A percentile compares a stretch with the other conserved stretches of the same genome.
phyloP scores from a whole-genome alignment of 1,140 invertebrate species.

The Lasaia peninsularis region DNA sequence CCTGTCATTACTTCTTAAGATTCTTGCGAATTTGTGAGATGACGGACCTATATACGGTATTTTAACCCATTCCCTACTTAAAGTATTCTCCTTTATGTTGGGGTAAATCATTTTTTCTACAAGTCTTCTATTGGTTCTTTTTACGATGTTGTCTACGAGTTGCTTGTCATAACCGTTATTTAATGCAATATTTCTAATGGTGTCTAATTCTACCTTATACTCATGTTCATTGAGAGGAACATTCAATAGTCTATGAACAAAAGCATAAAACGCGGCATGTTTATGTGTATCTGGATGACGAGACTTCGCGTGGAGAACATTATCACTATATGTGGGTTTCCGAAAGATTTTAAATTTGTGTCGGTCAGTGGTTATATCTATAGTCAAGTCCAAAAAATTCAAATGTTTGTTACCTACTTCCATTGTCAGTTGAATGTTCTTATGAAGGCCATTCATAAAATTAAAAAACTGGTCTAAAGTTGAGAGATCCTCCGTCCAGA shows the following conservation, averaged over 20 bases:
- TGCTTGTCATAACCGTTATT: too few species aligned
- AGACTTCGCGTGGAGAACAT: background rate
- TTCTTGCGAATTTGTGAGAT: background rate
- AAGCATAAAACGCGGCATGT: too few species aligned
- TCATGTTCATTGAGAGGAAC: too few species aligned
- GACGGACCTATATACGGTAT: background rate
- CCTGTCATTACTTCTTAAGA: background rate
- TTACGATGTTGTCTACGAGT: too few species aligned
- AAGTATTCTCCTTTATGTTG: background rate
- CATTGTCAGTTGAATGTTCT: background rate
- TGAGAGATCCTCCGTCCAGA: background rate
- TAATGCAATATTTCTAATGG: too few species aligned
- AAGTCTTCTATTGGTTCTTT: too few species aligned
- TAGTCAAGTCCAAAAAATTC: background rate
- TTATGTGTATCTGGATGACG: background rate
- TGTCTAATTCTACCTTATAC: too few species aligned
- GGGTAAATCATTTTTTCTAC: background rate
- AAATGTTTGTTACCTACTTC: background rate
- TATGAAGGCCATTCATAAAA: background rate
- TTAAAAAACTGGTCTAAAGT: background rate
- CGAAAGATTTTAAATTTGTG: background rate
- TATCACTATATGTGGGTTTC: background rate
- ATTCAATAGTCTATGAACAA: too few species aligned
- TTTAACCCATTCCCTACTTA: background rate
- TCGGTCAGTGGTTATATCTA: background rate